Evolutionary conservation across 2,888 invertebrate species (phyloP).

Genomic region (Catonia carolina): DNA sequence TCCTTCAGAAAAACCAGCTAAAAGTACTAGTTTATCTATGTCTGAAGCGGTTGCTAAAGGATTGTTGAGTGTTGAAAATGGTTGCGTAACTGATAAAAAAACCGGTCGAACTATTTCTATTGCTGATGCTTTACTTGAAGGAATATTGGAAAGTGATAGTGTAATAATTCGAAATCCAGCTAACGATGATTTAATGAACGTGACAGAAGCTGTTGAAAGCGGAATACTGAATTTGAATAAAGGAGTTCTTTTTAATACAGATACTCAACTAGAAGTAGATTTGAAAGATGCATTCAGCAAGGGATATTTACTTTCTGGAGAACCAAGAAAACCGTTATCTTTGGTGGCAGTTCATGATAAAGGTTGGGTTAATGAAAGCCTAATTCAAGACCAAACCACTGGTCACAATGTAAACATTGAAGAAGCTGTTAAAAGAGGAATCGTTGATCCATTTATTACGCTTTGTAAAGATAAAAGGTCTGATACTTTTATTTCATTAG

Average conservation of each 20-base stretch:
- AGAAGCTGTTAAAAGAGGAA: conserved; percentile 69
- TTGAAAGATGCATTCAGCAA: conserved; percentile 63
- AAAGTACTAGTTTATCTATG: conserved; percentile 49
- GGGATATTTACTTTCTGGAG: conserved; percentile 59
- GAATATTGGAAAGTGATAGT: conserved; percentile 66
- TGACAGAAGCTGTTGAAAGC: conserved; percentile 74
- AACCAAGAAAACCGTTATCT: conserved; percentile 62
- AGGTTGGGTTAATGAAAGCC: conserved; percentile 43
- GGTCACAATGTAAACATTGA: conserved; percentile 43
- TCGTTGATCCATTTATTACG: conserved; percentile 62
- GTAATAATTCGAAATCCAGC: conserved; percentile 65
- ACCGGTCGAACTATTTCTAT: conserved; percentile 59
- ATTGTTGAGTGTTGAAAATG: conserved; percentile 58
- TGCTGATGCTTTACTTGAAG: conserved; percentile 67
- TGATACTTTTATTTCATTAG: conserved; percentile 40
- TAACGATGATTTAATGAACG: conserved; percentile 65
- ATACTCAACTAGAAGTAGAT: conserved; percentile 60
- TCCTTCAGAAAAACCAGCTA: conserved; percentile 44
- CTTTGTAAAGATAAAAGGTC: conserved; percentile 30
- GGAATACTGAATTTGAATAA: conserved; percentile 69
- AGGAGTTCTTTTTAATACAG: conserved; percentile 62
- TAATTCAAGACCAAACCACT: too few relatives aligned
- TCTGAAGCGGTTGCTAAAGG: conserved; percentile 64
- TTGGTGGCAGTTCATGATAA: conserved; percentile 68
- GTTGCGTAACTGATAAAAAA: conserved; percentile 54